Conservation (phyloP, 2,888 invertebrate genomes). For the Phyllotreta cruciferae region DNA sequence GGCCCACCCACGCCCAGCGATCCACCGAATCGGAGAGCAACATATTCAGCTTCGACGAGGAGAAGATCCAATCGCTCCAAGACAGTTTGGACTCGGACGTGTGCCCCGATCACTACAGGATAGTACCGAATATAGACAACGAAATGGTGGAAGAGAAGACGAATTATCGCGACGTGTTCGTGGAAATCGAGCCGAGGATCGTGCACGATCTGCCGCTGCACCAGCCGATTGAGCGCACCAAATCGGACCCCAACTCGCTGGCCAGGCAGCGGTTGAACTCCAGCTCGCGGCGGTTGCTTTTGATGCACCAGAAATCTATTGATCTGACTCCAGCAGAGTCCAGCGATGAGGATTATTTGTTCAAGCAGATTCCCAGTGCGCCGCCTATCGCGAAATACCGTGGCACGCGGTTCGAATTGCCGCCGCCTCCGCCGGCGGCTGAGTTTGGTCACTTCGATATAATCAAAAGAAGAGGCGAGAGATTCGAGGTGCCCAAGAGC, state of each 20-base stretch:
- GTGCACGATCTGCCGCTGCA: constrained; percentile 62
- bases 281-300: constrained; percentile 75
- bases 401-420: constrained; percentile 59
- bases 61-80: constrained; percentile 75
- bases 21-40: constrained; percentile 75
- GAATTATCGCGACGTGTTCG: constrained; percentile 60
- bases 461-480: constrained; percentile 62
- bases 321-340: constrained; percentile 86
- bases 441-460: constrained; percentile 71
- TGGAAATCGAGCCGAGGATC: constrained; percentile 74
- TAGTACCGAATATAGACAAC: constrained; percentile 55
- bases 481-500: constrained; percentile 75
- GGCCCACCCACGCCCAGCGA: constrained; percentile 59
- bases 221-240: constrained; percentile 81
- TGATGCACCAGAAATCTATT: constrained; percentile 87
- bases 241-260: constrained; percentile 84
- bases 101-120: constrained; percentile 50
- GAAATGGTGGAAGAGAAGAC: constrained; percentile 51
- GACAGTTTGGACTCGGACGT: constrained; percentile 59
- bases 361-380: constrained; percentile 76
- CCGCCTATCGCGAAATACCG: constrained; percentile 73
- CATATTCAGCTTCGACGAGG: constrained; percentile 79
- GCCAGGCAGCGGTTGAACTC: constrained; percentile 77
- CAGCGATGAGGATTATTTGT: constrained; percentile 82
- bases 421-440: constrained; percentile 43